phyloP scores from a whole-genome alignment of 2,113 vertebrate species.

The Ovibos moschatus region DNA sequence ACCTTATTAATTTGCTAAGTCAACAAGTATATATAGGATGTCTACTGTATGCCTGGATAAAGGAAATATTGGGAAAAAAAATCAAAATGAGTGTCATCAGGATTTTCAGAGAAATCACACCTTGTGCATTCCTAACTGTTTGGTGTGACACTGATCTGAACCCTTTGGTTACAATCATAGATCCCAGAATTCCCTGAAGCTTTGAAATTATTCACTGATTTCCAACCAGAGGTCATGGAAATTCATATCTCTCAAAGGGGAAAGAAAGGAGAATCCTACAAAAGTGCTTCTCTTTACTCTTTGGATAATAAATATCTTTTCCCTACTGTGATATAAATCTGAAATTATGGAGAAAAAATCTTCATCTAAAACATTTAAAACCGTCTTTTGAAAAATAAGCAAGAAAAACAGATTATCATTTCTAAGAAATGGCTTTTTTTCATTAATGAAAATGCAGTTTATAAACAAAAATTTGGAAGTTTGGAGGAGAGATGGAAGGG shows the following conservation, averaged over 20 bases:
- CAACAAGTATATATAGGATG: neutral
- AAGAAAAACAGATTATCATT: neutral
- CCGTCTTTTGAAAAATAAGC: neutral
- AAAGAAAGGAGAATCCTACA: fast-evolving
- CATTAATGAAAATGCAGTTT: neutral
- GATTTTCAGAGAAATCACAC: neutral
- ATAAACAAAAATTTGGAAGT: neutral
- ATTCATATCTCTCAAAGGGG: neutral
- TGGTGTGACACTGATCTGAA: neutral
- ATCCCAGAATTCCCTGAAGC: neutral
- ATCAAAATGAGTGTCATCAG: neutral
- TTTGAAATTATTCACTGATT: neutral
- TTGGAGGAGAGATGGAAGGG: neutral
- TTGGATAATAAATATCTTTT: neutral
- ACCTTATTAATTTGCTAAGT: neutral
- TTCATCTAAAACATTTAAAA: neutral
- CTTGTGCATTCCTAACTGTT: neutral
- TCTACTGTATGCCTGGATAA: neutral
- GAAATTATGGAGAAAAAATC: neutral
- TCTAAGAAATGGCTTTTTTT: neutral
- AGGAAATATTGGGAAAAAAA: neutral
- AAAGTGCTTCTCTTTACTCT: neutral
- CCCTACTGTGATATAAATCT: neutral
- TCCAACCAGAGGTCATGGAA: neutral
- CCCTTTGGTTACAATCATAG: neutral